A percentile compares a stretch with the other conserved stretches of the same genome.
phyloP scores from a whole-genome alignment of 2,113 vertebrate species.

The Gallinago paraguaiae region DNA sequence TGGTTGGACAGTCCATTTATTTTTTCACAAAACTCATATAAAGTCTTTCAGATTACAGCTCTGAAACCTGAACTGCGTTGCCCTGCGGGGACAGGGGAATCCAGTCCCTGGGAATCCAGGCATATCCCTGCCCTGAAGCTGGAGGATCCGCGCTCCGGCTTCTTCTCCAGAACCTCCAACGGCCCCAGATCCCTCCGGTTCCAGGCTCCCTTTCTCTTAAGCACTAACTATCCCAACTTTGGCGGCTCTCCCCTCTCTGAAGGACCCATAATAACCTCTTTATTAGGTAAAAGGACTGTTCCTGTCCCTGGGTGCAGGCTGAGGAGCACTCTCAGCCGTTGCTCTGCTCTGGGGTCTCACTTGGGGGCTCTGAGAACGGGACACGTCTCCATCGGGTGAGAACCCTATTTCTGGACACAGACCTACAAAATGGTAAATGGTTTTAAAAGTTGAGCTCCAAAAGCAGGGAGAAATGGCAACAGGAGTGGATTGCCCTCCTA shows the following conservation, averaged over 20 bases:
- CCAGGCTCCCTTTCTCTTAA: rapidly evolving
- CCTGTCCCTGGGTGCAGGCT: rapidly evolving
- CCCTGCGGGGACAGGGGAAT: neutral
- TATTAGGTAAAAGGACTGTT: neutral
- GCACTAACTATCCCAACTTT: rapidly evolving
- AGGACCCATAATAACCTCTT: neutral
- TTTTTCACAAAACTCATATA: neutral
- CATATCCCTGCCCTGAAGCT: neutral
- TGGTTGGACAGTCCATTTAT: constrained; percentile 23
- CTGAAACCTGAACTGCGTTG: rapidly evolving
- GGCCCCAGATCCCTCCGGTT: neutral
- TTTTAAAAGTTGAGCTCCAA: neutral
- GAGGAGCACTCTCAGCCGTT: rapidly evolving
- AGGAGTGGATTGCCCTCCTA: neutral
- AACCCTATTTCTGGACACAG: neutral
- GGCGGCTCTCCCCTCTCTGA: neutral
- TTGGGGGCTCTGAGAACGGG: neutral
- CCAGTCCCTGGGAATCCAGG: rapidly evolving
- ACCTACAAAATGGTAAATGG: neutral
- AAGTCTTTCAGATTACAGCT: neutral
- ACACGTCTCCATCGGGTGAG: neutral
- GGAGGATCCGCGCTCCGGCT: neutral
- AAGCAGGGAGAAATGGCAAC: neutral
- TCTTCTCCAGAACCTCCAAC: neutral
- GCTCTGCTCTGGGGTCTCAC: neutral